Evolutionary conservation across 2,888 invertebrate species (phyloP), one percentile per base, ranked within the genome.

Genomic region (Drosophila hamatofila): DNA sequence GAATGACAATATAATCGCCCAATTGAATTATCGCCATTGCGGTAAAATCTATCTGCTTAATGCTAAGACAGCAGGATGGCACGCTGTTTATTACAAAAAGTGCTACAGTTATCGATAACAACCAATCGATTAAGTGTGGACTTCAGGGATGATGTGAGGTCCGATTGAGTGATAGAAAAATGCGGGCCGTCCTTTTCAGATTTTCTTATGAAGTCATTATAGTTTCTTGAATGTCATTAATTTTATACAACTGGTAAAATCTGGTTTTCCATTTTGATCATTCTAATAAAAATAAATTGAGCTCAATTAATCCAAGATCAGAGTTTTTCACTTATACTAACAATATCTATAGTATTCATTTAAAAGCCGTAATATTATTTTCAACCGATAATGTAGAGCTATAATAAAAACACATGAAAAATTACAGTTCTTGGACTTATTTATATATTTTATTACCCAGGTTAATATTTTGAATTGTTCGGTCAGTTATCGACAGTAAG

Each of bases 1-100:
- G 96, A 49, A 97, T 95, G 62, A 97, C 94, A 57, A 97, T 94
- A 90, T 96, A 96, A 87, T 96, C 95, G 9, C 96, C 96, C 14
- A 95, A 89, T 91, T 94, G 94, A 66, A 97, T 95, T 56, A 89
- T 90, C 5, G 83, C 23, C 75, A 71, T 75, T 21, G n/a, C 30
- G 18, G 11, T 18, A 8, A 27, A 51, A 41, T 55, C 51, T 65
- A 18, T 23, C 51, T 30, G 44, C 57, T 48, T 54, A 48, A 51
- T 27, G 66, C 48, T 70, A 42, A 37, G 30, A 68, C 48, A 70
- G 68, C 37, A 71, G 61, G 52, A 83, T n/a, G n/a, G 39, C 76
- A 77, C 76, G 76, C 59, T 78, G 56, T 12, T 59, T 52, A 33
- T 64, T 59, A 46, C 18, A 39, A 77, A 65, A 21, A 33, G 6